These are phyloP conservation scores for Clepsis dumicolana DNA, from an alignment of 2,888 invertebrate species.

Conservation along the genomic window DNA sequence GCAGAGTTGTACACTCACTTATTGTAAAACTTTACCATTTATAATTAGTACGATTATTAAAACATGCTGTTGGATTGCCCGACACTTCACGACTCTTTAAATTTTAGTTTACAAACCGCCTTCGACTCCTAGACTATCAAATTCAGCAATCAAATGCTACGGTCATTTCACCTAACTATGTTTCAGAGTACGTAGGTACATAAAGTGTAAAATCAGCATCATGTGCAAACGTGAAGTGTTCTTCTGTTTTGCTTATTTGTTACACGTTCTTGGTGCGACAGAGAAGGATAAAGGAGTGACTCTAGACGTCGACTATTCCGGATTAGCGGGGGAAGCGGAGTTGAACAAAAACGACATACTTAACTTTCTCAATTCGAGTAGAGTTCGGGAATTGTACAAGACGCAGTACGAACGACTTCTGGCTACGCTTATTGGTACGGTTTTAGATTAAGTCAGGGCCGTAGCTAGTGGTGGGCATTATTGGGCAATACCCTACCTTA, in stretches of 20 bases:
- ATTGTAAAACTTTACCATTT: too few species aligned
- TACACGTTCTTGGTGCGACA: background rate
- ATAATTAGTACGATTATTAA: too few species aligned
- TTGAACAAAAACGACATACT: constrained; percentile 68
- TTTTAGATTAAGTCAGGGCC: too few species aligned
- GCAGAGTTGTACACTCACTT: too few species aligned
- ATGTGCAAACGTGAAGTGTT: constrained; percentile 6
- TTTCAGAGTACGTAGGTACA: background rate
- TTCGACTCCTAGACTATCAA: constrained; percentile 9
- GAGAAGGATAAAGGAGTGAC: constrained; percentile 24
- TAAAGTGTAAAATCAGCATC: background rate
- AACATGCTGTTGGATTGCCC: too few species aligned
- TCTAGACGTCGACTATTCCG: constrained; percentile 68
- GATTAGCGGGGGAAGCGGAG: constrained; percentile 70
- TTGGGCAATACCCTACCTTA: too few species aligned
- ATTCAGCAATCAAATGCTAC: constrained; percentile 7
- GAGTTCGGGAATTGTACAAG: constrained; percentile 66
- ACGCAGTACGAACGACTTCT: constrained; percentile 65
- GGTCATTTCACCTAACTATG: constrained; percentile 23
- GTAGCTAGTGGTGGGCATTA: too few species aligned
- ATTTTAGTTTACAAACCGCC: background rate
- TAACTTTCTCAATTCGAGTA: constrained; percentile 64
- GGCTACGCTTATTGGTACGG: constrained; percentile 57
- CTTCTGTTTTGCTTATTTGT: background rate
- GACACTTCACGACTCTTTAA: too few species aligned